Conservation (phyloP, 2,888 invertebrate species). For the Drosophila meridiana region DNA sequence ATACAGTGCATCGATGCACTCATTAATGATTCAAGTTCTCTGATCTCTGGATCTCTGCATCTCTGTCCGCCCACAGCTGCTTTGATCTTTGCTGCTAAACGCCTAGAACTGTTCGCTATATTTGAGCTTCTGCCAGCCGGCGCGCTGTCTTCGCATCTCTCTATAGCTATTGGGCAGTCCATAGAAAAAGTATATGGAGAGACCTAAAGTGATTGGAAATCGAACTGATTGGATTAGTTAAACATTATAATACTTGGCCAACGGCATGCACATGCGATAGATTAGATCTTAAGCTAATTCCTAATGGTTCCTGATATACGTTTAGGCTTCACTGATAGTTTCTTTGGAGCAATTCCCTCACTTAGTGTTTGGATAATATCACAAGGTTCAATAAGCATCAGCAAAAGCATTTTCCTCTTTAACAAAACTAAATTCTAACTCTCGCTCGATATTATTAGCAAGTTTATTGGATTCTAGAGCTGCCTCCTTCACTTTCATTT, state of each 20-base stretch:
- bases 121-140: constrained; percentile 83
- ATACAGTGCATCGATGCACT: constrained; percentile 36
- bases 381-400: constrained; percentile 16
- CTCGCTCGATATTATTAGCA: neutral
- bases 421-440: constrained; percentile 1
- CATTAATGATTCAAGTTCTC: constrained; percentile 46
- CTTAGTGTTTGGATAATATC: constrained; percentile 25
- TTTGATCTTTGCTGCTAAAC: constrained; percentile 17
- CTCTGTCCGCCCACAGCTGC: neutral
- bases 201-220: constrained; percentile 86
- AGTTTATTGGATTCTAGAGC: neutral
- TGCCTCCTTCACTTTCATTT: constrained; percentile 7
- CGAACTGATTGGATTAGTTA: constrained; percentile 35
- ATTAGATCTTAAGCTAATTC: neutral
- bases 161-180: constrained; percentile 87
- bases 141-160: constrained; percentile 78
- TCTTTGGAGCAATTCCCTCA: neutral
- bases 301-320: neutral
- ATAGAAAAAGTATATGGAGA: constrained; percentile 90
- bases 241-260: constrained; percentile 39
- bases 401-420: neutral
- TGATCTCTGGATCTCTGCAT: constrained; percentile 6
- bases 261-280: constrained; percentile 38
- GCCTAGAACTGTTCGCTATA: constrained; percentile 72
- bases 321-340: no score